These are phyloP conservation scores for Typhlichthys subterraneus DNA, from an alignment of 2,797 vertebrate genomes.

Conservation along the genomic window DNA sequence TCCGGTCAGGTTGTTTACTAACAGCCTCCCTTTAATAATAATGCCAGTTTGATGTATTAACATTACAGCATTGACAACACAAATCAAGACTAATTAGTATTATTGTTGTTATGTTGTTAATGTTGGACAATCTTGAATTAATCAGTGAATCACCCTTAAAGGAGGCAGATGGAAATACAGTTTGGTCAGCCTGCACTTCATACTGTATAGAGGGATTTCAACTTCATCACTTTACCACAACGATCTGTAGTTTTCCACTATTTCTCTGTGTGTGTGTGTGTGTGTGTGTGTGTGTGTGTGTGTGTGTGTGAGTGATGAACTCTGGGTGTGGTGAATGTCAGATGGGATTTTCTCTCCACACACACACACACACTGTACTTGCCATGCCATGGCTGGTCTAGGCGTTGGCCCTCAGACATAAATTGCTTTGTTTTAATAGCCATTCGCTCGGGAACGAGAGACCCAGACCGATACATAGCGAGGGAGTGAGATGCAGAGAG, in stretches of 20 bases:
- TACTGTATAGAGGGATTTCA: constrained; percentile 50
- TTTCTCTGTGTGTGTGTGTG: constrained; percentile 4
- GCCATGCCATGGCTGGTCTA: constrained; percentile 71
- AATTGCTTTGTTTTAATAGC: constrained; percentile 81
- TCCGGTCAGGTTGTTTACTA: no score
- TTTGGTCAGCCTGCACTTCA: constrained; percentile 55
- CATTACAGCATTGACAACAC: no score
- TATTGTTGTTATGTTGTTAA: constrained; percentile 16
- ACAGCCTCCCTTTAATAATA: no score
- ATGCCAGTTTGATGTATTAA: neutral
- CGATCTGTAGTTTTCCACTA: constrained; percentile 73
- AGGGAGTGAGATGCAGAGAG: constrained; percentile 20
- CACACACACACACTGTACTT: constrained; percentile 23
- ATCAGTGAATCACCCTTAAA: constrained; percentile 8
- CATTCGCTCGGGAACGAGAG: constrained; percentile 57
- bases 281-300: constrained; percentile 34
- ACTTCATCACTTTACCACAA: constrained; percentile 65
- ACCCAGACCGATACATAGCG: neutral
- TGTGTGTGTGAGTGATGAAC: constrained; percentile 59
- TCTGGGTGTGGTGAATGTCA: constrained; percentile 79
- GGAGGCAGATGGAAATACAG: constrained; percentile 58
- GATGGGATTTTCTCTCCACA: constrained; percentile 75
- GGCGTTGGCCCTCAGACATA: constrained; percentile 75
- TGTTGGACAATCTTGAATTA: neutral
- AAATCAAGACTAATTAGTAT: constrained; percentile 4